Evolutionary conservation across 2,797 vertebrate species (phyloP).

Genomic region (Schizopygopsis pylzovi): DNA sequence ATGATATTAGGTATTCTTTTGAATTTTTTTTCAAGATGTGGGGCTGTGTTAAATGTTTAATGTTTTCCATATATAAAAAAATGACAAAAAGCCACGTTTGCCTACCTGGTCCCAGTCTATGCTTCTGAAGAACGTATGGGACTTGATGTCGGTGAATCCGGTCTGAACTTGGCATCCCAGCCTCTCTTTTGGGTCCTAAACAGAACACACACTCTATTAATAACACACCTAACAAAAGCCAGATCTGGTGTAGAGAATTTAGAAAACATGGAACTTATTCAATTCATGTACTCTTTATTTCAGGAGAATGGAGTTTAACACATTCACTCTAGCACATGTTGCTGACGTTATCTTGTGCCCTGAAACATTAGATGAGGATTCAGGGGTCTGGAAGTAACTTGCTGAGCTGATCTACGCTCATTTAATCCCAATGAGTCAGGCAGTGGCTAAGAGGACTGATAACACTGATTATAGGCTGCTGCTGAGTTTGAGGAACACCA

Average conservation of each 20-base stretch:
- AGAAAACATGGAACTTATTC: neutral
- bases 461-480: slow-evolving; percentile 36
- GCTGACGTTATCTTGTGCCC: neutral
- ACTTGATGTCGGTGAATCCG: slow-evolving; percentile 95
- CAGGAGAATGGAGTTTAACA: neutral
- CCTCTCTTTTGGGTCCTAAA: slow-evolving; percentile 96
- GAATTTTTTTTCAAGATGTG: neutral
- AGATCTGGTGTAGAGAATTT: neutral
- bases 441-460: slow-evolving; percentile 29
- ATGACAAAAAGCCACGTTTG: neutral
- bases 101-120: slow-evolving; percentile 98
- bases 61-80: neutral
- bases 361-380: slow-evolving; percentile 2
- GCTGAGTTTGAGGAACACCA: slow-evolving; percentile 18
- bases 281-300: neutral
- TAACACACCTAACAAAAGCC: slow-evolving; percentile 9
- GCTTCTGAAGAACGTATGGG: slow-evolving; percentile 97
- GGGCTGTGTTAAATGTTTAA: neutral
- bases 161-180: slow-evolving; percentile 94
- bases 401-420: slow-evolving; percentile 21
- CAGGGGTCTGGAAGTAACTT: neutral
- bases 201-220: slow-evolving; percentile 57
- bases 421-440: slow-evolving; percentile 39
- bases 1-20: neutral
- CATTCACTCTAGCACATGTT: neutral